Base-by-base conservation (phyloP, 2,797 vertebrate genomes). In the Periparus ater region DNA sequence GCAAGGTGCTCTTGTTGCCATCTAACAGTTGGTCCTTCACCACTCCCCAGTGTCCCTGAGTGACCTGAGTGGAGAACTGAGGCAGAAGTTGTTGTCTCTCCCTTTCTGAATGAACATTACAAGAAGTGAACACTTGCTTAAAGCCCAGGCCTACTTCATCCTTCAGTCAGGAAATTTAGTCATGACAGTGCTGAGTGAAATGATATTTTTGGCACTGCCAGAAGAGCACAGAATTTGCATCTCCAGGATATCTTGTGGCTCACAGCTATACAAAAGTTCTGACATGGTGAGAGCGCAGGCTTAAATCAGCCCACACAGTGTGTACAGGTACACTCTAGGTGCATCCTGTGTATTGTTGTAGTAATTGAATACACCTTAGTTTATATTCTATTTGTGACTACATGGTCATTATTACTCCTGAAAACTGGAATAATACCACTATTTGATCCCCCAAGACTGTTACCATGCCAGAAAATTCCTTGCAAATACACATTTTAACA, bases 191-290 rank as follows among this genome's bases (percentile, higher is more conserved):
- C 13, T 63, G 62, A 12, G 6, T 72, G 75, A 87, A 73, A 47
- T 34, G 4, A 3, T 44, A 12, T 13, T 61, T 85, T 19, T 44
- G 60, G 13, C 6, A 2, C 16, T 75, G 63, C 53, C 32, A 21
- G 44, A 60, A 26, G 36, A 88, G 17, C 30, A 10, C 1, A 4
- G 55, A 36, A 58, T 88, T 68, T 45, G 29, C 20, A 22, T 26
- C 17, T 58, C 57, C 57, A 23, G 51, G 27, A 57, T 73, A 34
- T 45, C 18, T 40, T 44, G 29, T 27, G 50, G 27, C 17, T 62
- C 2, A 0, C 11, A 40, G 38, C 6, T 53, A 1, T 26, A 6
- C 2, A 3, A 19, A 13, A 11, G 17, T 34, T 48, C 55, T 79
- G 70, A 17, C 0, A 1, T 19, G 6, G 34, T 67, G 34, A 60